Evolutionary conservation across 2,888 invertebrate genomes (phyloP).

Genomic region (Rotaria macrura): DNA sequence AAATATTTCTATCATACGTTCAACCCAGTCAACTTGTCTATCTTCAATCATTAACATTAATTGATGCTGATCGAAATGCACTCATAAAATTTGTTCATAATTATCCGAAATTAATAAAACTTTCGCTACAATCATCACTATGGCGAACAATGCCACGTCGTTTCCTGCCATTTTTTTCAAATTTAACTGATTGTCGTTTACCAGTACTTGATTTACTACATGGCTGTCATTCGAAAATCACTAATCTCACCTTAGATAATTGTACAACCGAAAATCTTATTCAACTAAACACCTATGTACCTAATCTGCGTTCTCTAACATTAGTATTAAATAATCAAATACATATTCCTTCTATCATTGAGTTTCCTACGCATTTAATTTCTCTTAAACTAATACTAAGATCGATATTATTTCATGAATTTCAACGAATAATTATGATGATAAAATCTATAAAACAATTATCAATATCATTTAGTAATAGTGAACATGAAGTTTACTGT

Average conservation of each 20-base stretch:
- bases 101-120: background rate
- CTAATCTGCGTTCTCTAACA: background rate
- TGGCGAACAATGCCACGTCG: background rate
- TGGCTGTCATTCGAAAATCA: background rate
- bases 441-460: background rate
- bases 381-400: background rate
- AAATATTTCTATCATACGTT: background rate
- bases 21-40: background rate
- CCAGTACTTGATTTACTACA: background rate
- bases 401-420: background rate
- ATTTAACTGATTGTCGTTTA: background rate
- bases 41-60: background rate
- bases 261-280: background rate
- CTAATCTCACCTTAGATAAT: background rate
- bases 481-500: background rate
- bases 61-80: background rate
- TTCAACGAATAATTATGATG: background rate
- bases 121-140: background rate
- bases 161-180: background rate
- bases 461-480: background rate
- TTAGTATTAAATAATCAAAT: background rate
- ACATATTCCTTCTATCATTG: background rate
- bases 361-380: background rate
- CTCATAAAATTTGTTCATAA: background rate
- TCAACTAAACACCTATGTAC: background rate